These are phyloP conservation scores for Anthrax anthrax DNA, from an alignment of 2,888 invertebrate genomes.

Conservation along the genomic window DNA sequence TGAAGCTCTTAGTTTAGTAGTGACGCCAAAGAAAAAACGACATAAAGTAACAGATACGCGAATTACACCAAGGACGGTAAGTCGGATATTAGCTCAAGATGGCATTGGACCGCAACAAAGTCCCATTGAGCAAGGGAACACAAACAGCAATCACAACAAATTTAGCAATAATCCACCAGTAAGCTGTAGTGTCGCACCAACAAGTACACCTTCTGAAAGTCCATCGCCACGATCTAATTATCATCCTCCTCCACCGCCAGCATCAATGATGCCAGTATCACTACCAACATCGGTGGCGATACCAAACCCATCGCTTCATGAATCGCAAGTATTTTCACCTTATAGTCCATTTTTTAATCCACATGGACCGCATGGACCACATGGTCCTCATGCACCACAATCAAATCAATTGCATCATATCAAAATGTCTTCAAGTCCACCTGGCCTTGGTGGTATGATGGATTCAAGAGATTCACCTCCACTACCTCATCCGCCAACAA, in stretches of 20 bases:
- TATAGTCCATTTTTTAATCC: conserved; percentile 79
- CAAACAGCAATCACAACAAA: conserved; percentile 6
- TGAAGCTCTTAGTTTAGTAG: conserved; percentile 87
- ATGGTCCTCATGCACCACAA: conserved; percentile 34
- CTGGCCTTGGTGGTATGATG: conserved; percentile 48
- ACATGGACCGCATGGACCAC: conserved; percentile 37
- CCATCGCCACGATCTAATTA: conserved; percentile 55
- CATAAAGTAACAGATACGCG: conserved; percentile 94
- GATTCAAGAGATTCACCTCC: conserved; percentile 67
- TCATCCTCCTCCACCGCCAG: conserved; percentile 45
- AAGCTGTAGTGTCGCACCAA: conserved; percentile 20
- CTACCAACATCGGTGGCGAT: conserved; percentile 93
- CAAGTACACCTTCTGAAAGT: conserved; percentile 38
- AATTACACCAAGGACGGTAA: conserved; percentile 80
- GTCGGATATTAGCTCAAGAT: conserved; percentile 70
- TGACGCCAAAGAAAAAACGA: conserved; percentile 89
- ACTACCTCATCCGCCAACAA: conserved; percentile 68
- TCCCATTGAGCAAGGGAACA: conserved; percentile 6
- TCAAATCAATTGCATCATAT: conserved; percentile 34
- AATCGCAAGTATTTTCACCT: conserved; percentile 84
- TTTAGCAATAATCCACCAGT: conserved; percentile 10
- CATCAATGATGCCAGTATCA: conserved; percentile 74
- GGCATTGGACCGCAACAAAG: conserved; percentile 36
- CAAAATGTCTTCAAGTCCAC: conserved; percentile 39
- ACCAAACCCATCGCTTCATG: conserved; percentile 89